These are phyloP conservation scores for Eilema griseolum DNA, from an alignment of 2,888 invertebrate species.

Conservation along the genomic window DNA sequence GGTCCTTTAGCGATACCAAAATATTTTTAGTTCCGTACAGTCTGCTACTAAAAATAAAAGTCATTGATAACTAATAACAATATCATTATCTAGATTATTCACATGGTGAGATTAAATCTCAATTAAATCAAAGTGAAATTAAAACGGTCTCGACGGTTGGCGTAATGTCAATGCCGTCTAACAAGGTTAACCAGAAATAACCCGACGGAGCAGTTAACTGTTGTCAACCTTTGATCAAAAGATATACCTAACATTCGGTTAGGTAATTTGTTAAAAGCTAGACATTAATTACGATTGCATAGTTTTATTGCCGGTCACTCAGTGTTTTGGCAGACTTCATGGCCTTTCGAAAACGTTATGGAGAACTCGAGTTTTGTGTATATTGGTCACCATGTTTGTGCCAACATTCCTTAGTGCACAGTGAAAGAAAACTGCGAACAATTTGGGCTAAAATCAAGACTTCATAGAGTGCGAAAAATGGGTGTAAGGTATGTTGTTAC, in stretches of 20 bases:
- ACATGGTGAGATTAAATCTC: slow-evolving; percentile 10
- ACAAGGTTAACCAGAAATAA: slow-evolving; percentile 20
- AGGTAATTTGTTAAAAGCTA: not conserved
- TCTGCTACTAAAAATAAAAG: too few relatives aligned
- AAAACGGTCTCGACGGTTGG: slow-evolving; percentile 17
- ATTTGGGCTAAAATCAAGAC: too few relatives aligned
- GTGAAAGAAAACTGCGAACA: not conserved
- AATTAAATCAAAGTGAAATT: slow-evolving; percentile 17
- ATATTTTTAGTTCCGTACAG: too few relatives aligned
- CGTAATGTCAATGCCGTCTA: slow-evolving; percentile 27
- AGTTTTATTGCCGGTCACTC: not conserved
- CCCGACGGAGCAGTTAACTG: slow-evolving; percentile 19
- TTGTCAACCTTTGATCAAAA: slow-evolving; percentile 15
- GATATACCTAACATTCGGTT: slow-evolving; percentile 5
- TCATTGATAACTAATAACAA: not conserved
- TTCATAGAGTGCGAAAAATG: too few relatives aligned
- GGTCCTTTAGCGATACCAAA: too few relatives aligned
- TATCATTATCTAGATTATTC: not conserved
- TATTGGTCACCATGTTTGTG: not conserved
- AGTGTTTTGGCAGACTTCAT: not conserved
- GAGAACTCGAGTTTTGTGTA: not conserved
- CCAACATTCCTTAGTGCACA: not conserved
- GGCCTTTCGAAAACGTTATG: not conserved
- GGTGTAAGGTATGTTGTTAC: too few relatives aligned
- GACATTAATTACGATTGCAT: not conserved